phyloP scores from a whole-genome alignment of 2,797 vertebrate species.

The Anguilla obscura region DNA sequence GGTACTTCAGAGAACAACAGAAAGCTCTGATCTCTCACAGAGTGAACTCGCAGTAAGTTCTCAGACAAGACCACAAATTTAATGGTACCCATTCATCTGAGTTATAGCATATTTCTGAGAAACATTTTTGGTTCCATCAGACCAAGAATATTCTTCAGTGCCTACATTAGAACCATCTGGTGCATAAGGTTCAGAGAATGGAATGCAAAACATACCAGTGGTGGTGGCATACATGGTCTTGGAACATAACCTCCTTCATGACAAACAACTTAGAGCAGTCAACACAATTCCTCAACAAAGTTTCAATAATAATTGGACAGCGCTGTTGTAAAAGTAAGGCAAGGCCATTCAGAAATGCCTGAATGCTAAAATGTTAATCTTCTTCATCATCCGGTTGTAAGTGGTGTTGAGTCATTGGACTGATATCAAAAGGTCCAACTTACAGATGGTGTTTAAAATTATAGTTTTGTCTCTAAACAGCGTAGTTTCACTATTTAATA shows the following conservation, averaged over 20 bases:
- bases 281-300: conserved; percentile 42
- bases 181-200: conserved; percentile 47
- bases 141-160: conserved; percentile 35
- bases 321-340: conserved; percentile 44
- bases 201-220: conserved; percentile 47
- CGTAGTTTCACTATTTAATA: background rate
- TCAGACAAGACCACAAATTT: conserved; percentile 7
- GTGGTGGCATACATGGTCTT: conserved; percentile 48
- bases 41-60: background rate
- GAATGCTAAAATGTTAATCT: background rate
- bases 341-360: background rate
- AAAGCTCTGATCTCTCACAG: background rate
- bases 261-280: conserved; percentile 51
- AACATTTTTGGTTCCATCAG: conserved; percentile 35
- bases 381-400: background rate
- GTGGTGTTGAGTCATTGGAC: background rate
- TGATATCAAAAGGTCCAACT: background rate
- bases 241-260: conserved; percentile 53
- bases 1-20: background rate
- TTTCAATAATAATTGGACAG: conserved; percentile 44
- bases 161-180: conserved; percentile 71
- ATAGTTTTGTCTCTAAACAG: background rate
- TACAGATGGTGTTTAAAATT: background rate
- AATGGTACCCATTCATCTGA: conserved; percentile 15
- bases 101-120: conserved; percentile 10